Conservation (phyloP, 2,113 vertebrate species). For the Meriones unguiculatus region DNA sequence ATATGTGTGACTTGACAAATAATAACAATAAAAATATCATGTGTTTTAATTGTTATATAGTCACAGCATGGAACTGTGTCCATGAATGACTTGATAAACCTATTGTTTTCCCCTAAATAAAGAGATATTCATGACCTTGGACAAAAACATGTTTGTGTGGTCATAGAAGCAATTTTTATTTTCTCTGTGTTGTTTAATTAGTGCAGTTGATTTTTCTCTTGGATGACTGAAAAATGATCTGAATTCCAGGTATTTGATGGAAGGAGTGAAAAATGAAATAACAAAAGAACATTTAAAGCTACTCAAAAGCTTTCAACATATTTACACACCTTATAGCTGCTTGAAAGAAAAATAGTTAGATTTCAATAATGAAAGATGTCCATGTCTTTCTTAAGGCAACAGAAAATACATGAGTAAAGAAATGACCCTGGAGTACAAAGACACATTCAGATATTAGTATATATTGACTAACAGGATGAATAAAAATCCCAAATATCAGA, state of each 20-base stretch:
- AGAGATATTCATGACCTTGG: constrained; percentile 73
- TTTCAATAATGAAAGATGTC: constrained; percentile 85
- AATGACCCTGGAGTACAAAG: constrained; percentile 84
- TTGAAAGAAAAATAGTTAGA: constrained; percentile 64
- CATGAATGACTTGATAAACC: constrained; percentile 73
- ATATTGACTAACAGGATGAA: constrained; percentile 85
- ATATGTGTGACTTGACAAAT: constrained; percentile 69
- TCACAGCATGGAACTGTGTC: constrained; percentile 83
- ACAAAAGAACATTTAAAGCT: constrained; percentile 73
- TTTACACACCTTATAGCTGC: constrained; percentile 85
- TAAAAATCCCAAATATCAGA: constrained; percentile 85
- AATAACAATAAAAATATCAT: constrained; percentile 82
- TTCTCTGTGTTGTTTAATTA: constrained; percentile 73
- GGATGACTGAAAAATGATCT: constrained; percentile 69
- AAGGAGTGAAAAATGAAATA: background rate
- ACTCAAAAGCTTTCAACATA: constrained; percentile 84
- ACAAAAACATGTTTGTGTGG: constrained; percentile 56
- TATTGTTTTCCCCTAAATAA: constrained; percentile 75
- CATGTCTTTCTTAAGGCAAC: constrained; percentile 84
- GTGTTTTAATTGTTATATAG: constrained; percentile 82
- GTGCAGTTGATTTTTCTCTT: constrained; percentile 60
- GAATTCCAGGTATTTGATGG: constrained; percentile 73
- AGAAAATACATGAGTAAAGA: constrained; percentile 83
- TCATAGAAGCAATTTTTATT: constrained; percentile 70
- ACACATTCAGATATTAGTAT: constrained; percentile 79